Conservation (phyloP, 2,888 invertebrate genomes). For the Rhamphomyia laevipes region DNA sequence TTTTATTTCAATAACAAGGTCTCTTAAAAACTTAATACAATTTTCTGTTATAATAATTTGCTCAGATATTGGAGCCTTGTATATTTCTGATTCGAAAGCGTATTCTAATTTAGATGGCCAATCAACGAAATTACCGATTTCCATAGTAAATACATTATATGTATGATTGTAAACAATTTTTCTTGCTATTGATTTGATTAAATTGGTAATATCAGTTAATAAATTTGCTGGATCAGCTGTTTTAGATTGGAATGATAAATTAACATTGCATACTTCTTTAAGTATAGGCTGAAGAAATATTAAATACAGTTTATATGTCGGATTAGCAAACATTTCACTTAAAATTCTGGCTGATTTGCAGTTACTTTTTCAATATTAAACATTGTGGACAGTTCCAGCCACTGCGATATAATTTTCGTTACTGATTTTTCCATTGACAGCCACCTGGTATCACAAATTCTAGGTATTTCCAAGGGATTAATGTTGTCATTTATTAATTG, state of each 20-base stretch:
- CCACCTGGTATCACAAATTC: slow-evolving; percentile 18
- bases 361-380: neutral
- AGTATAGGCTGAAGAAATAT: slow-evolving; percentile 17
- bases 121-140: too few relatives aligned
- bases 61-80: neutral
- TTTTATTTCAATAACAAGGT: neutral
- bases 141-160: too few relatives aligned
- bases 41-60: neutral
- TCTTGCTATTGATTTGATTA: neutral
- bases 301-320: neutral
- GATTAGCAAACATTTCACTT: neutral
- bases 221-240: slow-evolving; percentile 15
- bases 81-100: too few relatives aligned
- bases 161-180: too few relatives aligned
- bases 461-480: slow-evolving; percentile 17
- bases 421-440: slow-evolving; percentile 16
- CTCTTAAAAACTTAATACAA: neutral
- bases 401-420: neutral
- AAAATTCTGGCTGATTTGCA: neutral
- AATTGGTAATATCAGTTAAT: neutral
- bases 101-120: too few relatives aligned
- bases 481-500: slow-evolving; percentile 17
- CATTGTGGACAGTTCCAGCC: neutral
- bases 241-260: slow-evolving; percentile 17
- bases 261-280: slow-evolving; percentile 16